These are phyloP conservation scores for Aethes cnicana DNA, from an alignment of 2,888 invertebrate species.

Conservation along the genomic window DNA sequence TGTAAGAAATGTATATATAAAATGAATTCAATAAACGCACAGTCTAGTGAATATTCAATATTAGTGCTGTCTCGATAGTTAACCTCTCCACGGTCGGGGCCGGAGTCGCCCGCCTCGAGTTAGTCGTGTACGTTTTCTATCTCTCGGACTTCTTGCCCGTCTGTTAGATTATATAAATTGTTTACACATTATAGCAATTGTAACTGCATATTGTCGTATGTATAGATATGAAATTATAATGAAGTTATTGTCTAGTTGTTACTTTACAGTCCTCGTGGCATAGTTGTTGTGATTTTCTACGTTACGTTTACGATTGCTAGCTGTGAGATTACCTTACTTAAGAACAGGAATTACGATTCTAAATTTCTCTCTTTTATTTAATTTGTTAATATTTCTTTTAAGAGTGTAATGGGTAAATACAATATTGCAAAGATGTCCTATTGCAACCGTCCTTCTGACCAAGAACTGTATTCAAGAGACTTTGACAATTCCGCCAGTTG, in stretches of 20 bases:
- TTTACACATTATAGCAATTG: slow-evolving; percentile 56
- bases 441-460: slow-evolving; percentile 59
- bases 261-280: slow-evolving; percentile 57
- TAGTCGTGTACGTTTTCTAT: slow-evolving; percentile 68
- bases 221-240: slow-evolving; percentile 54
- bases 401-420: slow-evolving; percentile 17
- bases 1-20: slow-evolving; percentile 72
- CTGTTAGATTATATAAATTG: slow-evolving; percentile 69
- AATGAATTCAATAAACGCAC: slow-evolving; percentile 76
- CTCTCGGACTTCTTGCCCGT: slow-evolving; percentile 64
- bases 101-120: slow-evolving; percentile 62
- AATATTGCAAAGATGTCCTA: slow-evolving; percentile 36
- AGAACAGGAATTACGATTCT: slow-evolving; percentile 33
- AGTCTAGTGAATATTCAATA: slow-evolving; percentile 79
- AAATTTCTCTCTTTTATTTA: slow-evolving; percentile 18
- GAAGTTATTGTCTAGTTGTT: slow-evolving; percentile 61
- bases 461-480: slow-evolving; percentile 37
- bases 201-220: slow-evolving; percentile 57
- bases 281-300: slow-evolving; percentile 61
- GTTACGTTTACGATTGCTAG: slow-evolving; percentile 68
- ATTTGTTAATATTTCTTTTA: slow-evolving; percentile 19
- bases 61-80: slow-evolving; percentile 73
- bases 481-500: slow-evolving; percentile 34
- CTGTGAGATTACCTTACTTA: slow-evolving; percentile 42
- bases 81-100: slow-evolving; percentile 55